These are phyloP conservation scores for Arizona elegans DNA, from an alignment of 2,113 vertebrate species.

Conservation along the genomic window DNA sequence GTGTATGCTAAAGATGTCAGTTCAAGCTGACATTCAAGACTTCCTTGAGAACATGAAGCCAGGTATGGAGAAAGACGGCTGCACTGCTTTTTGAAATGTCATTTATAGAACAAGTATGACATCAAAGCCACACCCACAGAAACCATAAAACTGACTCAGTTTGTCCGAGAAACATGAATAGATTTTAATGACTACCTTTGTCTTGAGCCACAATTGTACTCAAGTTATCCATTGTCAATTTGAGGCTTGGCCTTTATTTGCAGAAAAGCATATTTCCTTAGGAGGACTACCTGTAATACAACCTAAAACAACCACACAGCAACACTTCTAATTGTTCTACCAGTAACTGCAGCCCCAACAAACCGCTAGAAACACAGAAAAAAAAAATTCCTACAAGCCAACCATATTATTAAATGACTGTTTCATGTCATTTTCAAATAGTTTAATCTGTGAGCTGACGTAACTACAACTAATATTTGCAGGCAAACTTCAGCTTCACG, in stretches of 20 bases:
- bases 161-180: not conserved
- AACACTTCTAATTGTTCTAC: not conserved
- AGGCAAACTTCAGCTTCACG: not conserved
- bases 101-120: not conserved
- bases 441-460: not conserved
- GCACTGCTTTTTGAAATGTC: not conserved
- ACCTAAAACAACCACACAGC: not conserved
- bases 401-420: not conserved
- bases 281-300: not conserved
- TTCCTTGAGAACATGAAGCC: not conserved
- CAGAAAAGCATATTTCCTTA: not conserved
- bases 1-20: not conserved
- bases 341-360: not conserved
- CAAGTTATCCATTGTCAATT: not conserved
- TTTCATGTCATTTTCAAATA: not conserved
- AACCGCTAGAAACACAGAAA: not conserved
- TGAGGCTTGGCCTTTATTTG: not conserved
- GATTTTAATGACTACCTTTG: slow-evolving; percentile 12
- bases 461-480: not conserved
- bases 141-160: slow-evolving; percentile 5
- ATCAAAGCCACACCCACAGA: not conserved
- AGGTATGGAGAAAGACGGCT: not conserved
- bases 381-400: not conserved
- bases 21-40: not conserved
- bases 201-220: not conserved